Percentiles rank a stretch among this genome's conserved stretches.
Conservation (phyloP, 2,797 vertebrate genomes). For the Mormyrus proboscirostris region DNA sequence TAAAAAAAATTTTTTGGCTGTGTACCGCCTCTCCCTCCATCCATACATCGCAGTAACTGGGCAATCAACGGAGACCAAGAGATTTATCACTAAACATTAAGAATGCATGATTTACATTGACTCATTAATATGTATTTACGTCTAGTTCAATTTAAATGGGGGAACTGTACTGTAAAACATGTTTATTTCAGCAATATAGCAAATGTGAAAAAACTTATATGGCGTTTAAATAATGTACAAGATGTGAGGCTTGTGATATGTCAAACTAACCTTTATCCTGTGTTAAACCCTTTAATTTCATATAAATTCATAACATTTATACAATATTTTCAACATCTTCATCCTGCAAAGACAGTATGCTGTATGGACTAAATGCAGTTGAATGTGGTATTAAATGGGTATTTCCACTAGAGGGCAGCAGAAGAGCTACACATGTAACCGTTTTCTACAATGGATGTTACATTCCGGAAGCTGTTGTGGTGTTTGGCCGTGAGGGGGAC, state of each 20-base stretch:
- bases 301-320: neutral
- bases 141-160: neutral
- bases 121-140: neutral
- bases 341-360: conserved; percentile 20
- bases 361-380: conserved; percentile 10
- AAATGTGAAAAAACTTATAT: conserved; percentile 18
- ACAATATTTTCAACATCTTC: neutral
- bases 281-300: neutral
- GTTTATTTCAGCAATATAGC: neutral
- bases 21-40: neutral
- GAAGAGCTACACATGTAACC: conserved; percentile 29
- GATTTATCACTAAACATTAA: neutral
- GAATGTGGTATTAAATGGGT: conserved; percentile 33
- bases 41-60: neutral
- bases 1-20: neutral
- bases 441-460: neutral
- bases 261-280: conserved; percentile 24
- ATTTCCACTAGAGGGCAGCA: conserved; percentile 30
- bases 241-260: conserved; percentile 24
- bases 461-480: conserved; percentile 16
- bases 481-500: neutral
- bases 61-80: neutral
- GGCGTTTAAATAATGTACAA: conserved; percentile 31
- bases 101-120: neutral
- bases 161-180: neutral